phyloP scores from a whole-genome alignment of 2,797 vertebrate genomes.

The Intellagama lesueurii region DNA sequence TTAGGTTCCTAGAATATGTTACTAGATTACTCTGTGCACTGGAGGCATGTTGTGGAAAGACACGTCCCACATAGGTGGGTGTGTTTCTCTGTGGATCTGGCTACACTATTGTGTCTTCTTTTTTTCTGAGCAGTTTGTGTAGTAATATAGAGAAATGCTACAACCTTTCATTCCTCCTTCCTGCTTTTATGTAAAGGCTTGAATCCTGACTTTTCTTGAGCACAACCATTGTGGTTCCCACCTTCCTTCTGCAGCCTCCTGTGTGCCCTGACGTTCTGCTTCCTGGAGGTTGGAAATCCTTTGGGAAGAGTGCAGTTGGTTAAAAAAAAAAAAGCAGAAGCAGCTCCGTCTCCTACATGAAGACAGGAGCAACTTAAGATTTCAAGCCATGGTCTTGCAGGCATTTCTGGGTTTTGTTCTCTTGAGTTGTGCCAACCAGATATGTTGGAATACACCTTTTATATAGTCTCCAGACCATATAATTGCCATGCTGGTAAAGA shows the following conservation, averaged over 20 bases:
- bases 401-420: no score
- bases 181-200: not conserved
- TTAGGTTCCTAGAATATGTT: not conserved
- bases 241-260: not conserved
- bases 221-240: not conserved
- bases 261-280: not conserved
- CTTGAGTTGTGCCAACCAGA: not conserved
- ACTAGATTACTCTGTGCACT: not conserved
- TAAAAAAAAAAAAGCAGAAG: not conserved
- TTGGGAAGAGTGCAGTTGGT: not conserved
- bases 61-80: not conserved
- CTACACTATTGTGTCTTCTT: not conserved
- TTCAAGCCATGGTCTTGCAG: not conserved
- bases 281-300: not conserved
- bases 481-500: not conserved
- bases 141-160: not conserved
- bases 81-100: not conserved
- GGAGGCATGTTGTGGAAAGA: slow-evolving; percentile 1
- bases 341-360: not conserved
- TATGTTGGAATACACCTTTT: no score
- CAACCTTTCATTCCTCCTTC: not conserved
- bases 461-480: not conserved
- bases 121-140: not conserved
- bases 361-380: not conserved
- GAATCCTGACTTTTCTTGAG: not conserved